A percentile compares a stretch with the other conserved stretches of the same genome.
phyloP scores from a whole-genome alignment of 2,888 invertebrate species.

The Drosophila aldrichi region DNA sequence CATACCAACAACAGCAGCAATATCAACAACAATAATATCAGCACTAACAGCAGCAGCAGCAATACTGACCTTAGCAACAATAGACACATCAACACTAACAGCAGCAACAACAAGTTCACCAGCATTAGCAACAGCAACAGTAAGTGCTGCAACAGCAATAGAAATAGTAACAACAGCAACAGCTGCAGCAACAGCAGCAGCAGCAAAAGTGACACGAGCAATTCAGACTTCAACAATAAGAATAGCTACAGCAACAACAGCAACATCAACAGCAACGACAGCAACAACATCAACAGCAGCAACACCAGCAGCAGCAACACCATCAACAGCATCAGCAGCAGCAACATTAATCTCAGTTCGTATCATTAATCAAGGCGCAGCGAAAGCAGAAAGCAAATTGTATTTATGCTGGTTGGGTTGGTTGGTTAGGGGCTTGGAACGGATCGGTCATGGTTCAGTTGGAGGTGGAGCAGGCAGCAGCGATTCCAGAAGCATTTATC shows the following conservation, averaged over 20 bases:
- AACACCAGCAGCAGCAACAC: background rate
- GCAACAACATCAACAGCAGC: slow-evolving; percentile 18
- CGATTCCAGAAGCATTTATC: slow-evolving; percentile 64
- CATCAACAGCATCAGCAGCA: slow-evolving; percentile 1
- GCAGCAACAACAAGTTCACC: background rate
- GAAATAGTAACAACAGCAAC: slow-evolving; percentile 9
- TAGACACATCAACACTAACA: background rate
- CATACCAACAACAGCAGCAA: slow-evolving; percentile 16
- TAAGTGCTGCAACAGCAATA: slow-evolving; percentile 30
- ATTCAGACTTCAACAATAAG: too few species aligned
- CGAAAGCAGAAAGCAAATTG: slow-evolving; percentile 47
- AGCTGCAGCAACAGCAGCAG: background rate
- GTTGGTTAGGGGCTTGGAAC: background rate
- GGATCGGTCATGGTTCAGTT: slow-evolving; percentile 4
- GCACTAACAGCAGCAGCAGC: background rate
- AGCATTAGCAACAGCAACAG: background rate
- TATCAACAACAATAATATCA: slow-evolving; percentile 27
- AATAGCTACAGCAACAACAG: background rate
- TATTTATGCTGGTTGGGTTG: background rate
- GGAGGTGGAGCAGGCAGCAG: background rate
- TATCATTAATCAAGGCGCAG: slow-evolving; percentile 70
- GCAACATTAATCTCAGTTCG: slow-evolving; percentile 69
- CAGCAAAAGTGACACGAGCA: slow-evolving; percentile 28
- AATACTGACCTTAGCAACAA: background rate
- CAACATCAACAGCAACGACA: background rate